Base-by-base conservation (phyloP, 2,888 invertebrate genomes). In the Cordilura impudica region DNA sequence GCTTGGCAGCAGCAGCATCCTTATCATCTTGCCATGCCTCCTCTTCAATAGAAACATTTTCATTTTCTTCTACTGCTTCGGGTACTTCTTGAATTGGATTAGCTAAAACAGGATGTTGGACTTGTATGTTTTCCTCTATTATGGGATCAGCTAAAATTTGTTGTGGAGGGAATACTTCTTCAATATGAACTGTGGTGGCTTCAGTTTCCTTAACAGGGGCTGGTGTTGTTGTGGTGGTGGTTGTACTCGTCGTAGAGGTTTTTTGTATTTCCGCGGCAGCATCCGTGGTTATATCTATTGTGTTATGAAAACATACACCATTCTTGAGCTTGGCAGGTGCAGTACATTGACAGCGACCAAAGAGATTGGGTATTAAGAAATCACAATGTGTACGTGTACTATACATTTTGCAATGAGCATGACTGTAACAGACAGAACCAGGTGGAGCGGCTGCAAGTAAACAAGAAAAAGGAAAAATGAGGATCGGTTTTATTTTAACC, bases 371-470 rank as follows among this genome's bases (percentile, higher is more conserved):
- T 83, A 97, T 96, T 63, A 96, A 92, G 88, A 95, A 97, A 89
- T 96, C 96, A 86, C 97, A 97, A 86, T 96, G 95, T 81, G 95
- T 95, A 86, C 95, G 94, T 80, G 92, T 92, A 84, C 95, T 95
- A 93, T 94, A 95, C 85, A 97, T 92, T 78, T 94, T 93, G 88
- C 97, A 97, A 88, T 97, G 97, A 78, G 95, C 94, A 88, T 97
- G 95, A 86, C 95, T 96, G 90, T 97, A 96, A 89, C 97, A 97
- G 43, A 96, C 95, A 84, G 96, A 94, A 72, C 96, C 95, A 31
- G 96, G 94, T 86, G 93, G 93, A 18, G 97, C 95, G 84, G 96
- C 97, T 97, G 91, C n/a, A 91, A 91, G 47, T 49, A 78, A 72
- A 84, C 84, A 79, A 75, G 73, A 82, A 72, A 51, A 18, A 54